phyloP scores from a whole-genome alignment of 1,140 invertebrate species.

The Caligus rogercresseyi region DNA sequence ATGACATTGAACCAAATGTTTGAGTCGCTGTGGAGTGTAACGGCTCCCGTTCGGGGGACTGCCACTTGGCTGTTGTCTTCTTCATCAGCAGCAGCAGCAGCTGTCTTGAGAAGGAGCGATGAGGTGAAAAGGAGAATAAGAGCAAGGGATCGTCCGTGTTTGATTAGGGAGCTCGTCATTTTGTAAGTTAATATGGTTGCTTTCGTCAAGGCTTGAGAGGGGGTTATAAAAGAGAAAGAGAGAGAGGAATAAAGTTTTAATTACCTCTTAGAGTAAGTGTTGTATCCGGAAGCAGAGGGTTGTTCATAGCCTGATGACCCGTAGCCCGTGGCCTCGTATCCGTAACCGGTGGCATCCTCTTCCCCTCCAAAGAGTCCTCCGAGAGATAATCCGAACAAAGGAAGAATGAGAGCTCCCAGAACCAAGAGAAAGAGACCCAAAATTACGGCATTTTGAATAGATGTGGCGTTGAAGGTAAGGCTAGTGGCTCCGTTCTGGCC shows the following conservation, averaged over 20 bases:
- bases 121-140: not conserved
- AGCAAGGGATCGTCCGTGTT: not conserved
- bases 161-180: no score
- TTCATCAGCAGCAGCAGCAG: not conserved
- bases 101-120: not conserved
- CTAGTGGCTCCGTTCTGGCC: not conserved
- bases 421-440: slow-evolving; percentile 19
- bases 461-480: slow-evolving; percentile 19
- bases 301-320: not conserved
- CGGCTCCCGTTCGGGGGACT: not conserved
- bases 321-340: slow-evolving; percentile 18
- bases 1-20: slow-evolving; percentile 3
- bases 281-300: slow-evolving; percentile 3
- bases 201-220: not conserved
- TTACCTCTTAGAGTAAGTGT: slow-evolving; percentile 19
- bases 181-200: not conserved
- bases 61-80: not conserved
- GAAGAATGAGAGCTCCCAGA: slow-evolving; percentile 17
- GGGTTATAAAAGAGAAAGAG: slow-evolving; percentile 8
- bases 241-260: not conserved
- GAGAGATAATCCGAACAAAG: slow-evolving; percentile 4
- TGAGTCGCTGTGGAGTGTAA: not conserved
- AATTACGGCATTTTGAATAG: slow-evolving; percentile 20
- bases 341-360: slow-evolving; percentile 6
- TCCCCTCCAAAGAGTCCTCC: not conserved